Percentiles rank a stretch among this genome's conserved stretches.
These are phyloP conservation scores for Drosophila arawakana DNA, from an alignment of 1,140 invertebrate species.

Conservation along the genomic window DNA sequence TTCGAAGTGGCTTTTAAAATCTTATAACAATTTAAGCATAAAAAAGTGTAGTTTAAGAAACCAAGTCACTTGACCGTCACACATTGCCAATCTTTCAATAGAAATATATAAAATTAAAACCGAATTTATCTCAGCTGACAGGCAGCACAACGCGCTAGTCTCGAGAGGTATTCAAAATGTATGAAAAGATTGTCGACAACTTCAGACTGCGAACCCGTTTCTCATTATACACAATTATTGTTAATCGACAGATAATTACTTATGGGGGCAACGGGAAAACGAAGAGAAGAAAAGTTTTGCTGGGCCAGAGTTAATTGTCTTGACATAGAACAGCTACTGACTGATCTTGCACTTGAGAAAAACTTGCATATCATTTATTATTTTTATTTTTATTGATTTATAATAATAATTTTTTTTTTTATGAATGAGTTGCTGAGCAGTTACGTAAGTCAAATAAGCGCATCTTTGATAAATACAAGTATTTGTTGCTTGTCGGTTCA, in stretches of 20 bases:
- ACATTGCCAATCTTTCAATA: slow-evolving; percentile 1
- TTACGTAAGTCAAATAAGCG: slow-evolving; percentile 42
- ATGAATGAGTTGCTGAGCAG: slow-evolving; percentile 36
- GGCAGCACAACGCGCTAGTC: slow-evolving; percentile 29
- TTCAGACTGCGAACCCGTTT: slow-evolving; percentile 23
- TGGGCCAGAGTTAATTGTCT: slow-evolving; percentile 32
- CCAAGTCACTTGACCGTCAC: slow-evolving; percentile 15
- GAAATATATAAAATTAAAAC: slow-evolving; percentile 23
- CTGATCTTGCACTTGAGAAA: slow-evolving; percentile 34
- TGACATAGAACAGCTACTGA: slow-evolving; percentile 53
- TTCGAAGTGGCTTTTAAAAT: too few species aligned
- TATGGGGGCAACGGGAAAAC: not conserved
- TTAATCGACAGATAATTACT: slow-evolving; percentile 40
- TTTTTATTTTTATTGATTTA: not conserved
- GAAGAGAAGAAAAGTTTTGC: not conserved
- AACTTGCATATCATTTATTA: not conserved
- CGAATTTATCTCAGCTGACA: slow-evolving; percentile 23
- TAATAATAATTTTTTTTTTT: slow-evolving; percentile 16
- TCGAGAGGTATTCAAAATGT: slow-evolving; percentile 53
- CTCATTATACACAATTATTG: slow-evolving; percentile 54
- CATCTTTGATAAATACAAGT: slow-evolving; percentile 9
- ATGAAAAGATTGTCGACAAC: slow-evolving; percentile 65
- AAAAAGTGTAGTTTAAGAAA: not conserved
- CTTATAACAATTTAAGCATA: too few species aligned
- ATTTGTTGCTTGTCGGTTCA: slow-evolving; percentile 4